Evolutionary conservation across 2,797 vertebrate genomes (phyloP).

Genomic region (Anguilla marmorata): DNA sequence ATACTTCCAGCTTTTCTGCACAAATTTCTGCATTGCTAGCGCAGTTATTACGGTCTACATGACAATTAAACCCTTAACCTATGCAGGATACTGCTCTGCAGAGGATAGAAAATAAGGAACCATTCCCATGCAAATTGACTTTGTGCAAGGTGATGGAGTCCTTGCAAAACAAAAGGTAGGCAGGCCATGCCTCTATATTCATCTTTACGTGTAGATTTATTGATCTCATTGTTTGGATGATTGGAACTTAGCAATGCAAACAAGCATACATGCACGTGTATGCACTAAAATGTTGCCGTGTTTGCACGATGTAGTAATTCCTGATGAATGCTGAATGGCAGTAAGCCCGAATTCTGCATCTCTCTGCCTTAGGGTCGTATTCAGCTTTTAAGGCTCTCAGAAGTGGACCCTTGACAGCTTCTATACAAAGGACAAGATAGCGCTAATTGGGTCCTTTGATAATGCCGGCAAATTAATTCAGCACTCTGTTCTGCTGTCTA

Average conservation of each 20-base stretch:
- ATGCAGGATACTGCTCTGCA: neutral
- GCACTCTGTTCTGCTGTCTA: neutral
- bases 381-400: neutral
- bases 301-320: neutral
- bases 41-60: neutral
- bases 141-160: neutral
- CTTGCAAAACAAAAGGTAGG: neutral
- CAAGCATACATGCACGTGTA: neutral
- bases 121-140: constrained; percentile 8
- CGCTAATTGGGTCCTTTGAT: neutral
- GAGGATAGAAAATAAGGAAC: neutral
- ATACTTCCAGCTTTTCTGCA: neutral
- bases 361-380: neutral
- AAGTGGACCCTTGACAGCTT: neutral
- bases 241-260: constrained; percentile 15
- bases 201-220: neutral
- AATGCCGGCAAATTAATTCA: neutral
- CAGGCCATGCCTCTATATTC: neutral
- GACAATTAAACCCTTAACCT: neutral
- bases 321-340: neutral
- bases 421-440: neutral
- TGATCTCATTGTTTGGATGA: neutral
- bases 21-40: neutral
- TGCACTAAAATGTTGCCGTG: neutral
- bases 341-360: neutral